Evolutionary conservation across 2,113 vertebrate genomes (phyloP).

Genomic region (Oreochromis niloticus): DNA sequence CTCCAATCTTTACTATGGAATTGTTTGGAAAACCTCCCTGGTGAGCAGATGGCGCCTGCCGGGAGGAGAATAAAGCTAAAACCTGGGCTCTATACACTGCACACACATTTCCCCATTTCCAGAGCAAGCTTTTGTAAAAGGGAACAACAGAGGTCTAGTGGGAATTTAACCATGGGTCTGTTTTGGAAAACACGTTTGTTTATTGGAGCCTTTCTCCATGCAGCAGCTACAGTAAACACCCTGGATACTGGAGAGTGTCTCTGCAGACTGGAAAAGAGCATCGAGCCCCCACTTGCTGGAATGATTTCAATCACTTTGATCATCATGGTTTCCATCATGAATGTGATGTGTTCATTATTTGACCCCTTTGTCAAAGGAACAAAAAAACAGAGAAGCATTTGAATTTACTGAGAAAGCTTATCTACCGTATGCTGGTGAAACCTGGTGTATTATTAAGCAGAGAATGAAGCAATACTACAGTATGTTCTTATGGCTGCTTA

Average conservation of each 20-base stretch:
- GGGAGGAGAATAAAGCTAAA: conserved; percentile 58
- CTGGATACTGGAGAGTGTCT: conserved; percentile 11
- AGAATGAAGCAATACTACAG: conserved; percentile 17
- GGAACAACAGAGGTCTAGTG: conserved; percentile 37
- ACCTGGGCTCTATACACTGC: conserved; percentile 30
- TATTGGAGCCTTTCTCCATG: conserved; percentile 28
- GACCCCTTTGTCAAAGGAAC: not conserved
- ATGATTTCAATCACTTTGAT: conserved; percentile 51
- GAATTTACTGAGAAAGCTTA: not conserved
- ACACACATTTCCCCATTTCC: conserved; percentile 30
- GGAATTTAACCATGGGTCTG: conserved; percentile 48
- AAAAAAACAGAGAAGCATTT: conserved; percentile 1
- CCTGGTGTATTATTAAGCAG: conserved; percentile 39
- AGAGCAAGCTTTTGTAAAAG: conserved; percentile 40
- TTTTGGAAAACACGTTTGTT: conserved; percentile 55
- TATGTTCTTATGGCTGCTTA: conserved; percentile 23
- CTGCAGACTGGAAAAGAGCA: conserved; percentile 2
- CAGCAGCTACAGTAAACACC: conserved; percentile 14
- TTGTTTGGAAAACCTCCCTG: conserved; percentile 65
- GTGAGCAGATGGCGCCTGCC: conserved; percentile 72
- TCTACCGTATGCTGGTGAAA: not conserved
- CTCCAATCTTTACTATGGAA: conserved; percentile 40
- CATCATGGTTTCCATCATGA: conserved; percentile 1
- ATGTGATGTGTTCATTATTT: conserved; percentile 17
- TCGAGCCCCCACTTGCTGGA: not conserved